Evolutionary conservation across 2,113 vertebrate genomes (phyloP).

Genomic region (Craseonycteris thonglongyai): DNA sequence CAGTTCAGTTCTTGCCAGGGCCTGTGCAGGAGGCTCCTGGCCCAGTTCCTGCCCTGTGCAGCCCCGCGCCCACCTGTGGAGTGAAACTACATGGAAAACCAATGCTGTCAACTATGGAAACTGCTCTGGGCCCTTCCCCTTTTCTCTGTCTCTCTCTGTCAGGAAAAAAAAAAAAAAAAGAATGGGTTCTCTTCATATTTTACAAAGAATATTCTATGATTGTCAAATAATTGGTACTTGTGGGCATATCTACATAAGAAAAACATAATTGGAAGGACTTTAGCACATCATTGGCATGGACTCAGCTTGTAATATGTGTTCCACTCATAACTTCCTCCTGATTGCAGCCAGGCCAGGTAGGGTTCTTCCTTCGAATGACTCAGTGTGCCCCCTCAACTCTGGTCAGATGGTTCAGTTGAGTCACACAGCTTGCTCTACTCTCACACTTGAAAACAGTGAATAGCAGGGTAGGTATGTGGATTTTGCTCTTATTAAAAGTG

Average conservation of each 20-base stretch:
- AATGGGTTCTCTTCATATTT: slow-evolving; percentile 44
- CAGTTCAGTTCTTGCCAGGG: too few relatives aligned
- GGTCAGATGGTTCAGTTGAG: background rate
- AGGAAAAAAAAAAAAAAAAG: too few relatives aligned
- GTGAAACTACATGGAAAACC: too few relatives aligned
- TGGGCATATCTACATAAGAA: slow-evolving; percentile 46
- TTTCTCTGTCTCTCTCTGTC: too few relatives aligned
- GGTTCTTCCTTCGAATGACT: slow-evolving; percentile 33
- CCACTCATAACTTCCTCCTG: slow-evolving; percentile 29
- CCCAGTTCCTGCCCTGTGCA: too few relatives aligned
- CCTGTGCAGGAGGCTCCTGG: too few relatives aligned
- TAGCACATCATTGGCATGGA: slow-evolving; percentile 29
- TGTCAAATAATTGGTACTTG: slow-evolving; percentile 52
- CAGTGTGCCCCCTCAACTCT: background rate
- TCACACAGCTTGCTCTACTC: background rate
- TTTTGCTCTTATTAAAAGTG: background rate
- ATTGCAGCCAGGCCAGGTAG: slow-evolving; percentile 22
- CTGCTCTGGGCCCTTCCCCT: too few relatives aligned
- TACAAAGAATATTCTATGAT: slow-evolving; percentile 17
- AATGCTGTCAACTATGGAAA: too few relatives aligned
- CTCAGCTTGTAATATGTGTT: slow-evolving; percentile 25
- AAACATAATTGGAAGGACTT: slow-evolving; percentile 49
- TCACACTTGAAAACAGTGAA: slow-evolving; percentile 52
- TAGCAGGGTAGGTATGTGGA: background rate
- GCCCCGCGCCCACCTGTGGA: too few relatives aligned